phyloP scores from a whole-genome alignment of 1,140 invertebrate species.

The Teleopsis dalmanni region DNA sequence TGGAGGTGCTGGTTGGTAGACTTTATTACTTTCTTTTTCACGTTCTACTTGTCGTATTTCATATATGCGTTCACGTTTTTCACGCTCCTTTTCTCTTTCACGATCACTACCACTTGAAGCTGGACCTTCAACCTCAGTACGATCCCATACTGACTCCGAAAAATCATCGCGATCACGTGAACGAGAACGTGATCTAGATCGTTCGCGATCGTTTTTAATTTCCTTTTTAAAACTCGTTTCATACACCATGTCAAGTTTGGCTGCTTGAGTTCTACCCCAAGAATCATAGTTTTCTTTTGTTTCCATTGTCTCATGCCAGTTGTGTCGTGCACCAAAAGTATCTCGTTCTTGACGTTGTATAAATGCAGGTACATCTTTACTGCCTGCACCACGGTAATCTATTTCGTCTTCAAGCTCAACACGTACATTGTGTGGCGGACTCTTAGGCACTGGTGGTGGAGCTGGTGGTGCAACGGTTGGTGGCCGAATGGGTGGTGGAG shows the following conservation, averaged over 20 bases:
- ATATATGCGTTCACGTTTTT: constrained; percentile 40
- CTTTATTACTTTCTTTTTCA: constrained; percentile 42
- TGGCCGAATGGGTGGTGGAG: constrained; percentile 40
- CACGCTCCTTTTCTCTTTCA: constrained; percentile 40
- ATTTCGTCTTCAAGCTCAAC: constrained; percentile 4
- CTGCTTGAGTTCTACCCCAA: constrained; percentile 21
- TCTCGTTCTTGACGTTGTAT: constrained; percentile 62
- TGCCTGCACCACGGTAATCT: constrained; percentile 22
- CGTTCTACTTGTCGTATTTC: constrained; percentile 42
- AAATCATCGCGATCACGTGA: constrained; percentile 42
- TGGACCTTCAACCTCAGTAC: constrained; percentile 40
- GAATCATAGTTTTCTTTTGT: constrained; percentile 22
- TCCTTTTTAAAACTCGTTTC: constrained; percentile 26
- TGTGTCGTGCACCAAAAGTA: constrained; percentile 58
- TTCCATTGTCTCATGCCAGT: constrained; percentile 25
- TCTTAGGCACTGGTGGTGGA: constrained; percentile 60
- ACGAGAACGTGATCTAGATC: constrained; percentile 36
- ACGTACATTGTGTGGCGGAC: constrained; percentile 47
- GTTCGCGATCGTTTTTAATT: constrained; percentile 25
- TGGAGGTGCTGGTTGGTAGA: constrained; percentile 42
- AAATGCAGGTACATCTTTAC: constrained; percentile 56
- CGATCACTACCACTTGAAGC: constrained; percentile 41
- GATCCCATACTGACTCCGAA: constrained; percentile 42
- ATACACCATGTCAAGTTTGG: constrained; percentile 22
- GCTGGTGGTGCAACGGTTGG: constrained; percentile 51